Base-by-base conservation (phyloP, 1,140 invertebrate genomes). In the Drosophila truncata region DNA sequence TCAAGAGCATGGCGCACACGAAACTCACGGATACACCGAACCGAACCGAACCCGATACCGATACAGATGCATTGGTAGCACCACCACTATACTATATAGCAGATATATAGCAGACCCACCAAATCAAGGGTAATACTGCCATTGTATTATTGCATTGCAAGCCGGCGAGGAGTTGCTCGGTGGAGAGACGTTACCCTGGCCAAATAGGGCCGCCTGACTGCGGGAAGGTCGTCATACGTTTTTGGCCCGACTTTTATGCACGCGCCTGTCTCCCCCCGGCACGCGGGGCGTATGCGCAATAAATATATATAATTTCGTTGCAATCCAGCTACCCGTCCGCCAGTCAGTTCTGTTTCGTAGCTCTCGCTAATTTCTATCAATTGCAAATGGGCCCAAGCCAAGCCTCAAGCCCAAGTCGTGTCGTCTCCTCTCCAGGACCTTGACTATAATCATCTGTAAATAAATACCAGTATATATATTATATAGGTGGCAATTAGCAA, bases 241-340 rank as follows among this genome's bases (percentile, higher is more conserved):
- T 69, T 67, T 69, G 35, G 66, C 20, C 71, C 59, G 42, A 74
- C 70, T 70, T 61, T 54, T 57, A 69, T 79, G 82, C 82, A 86
- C 78, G 82, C 79, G 78, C 58, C 64, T 2, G 49, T 66, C 50
- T 54, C 44, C 55, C 64, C 44, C 50, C 49, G 66, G 73, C 46
- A 76, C 52, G 75, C 72, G 70, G 57, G 82, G 75, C 82, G 83
- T 86, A 86, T 85, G 82, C 70, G 79, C 83, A 85, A 85, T 86
- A 71, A 87, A 58, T 65, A 64, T 64, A 63, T 60, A 59, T 49
- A 64, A 76, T 50, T 72, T 59, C 52, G 52, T 23, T 37, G 31
- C 52, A 16, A n/a, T 29, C 23, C 27, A 63, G 18, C 11, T 31
- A 16, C 39, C 44, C n/a, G 11, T 8, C 8, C 6, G 2, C 25